Evolutionary conservation across 64 coral and sea anemone genomes (phyloP), one percentile per base, ranked within the genome.

Genomic region (Pocillopora verrucosa): DNA sequence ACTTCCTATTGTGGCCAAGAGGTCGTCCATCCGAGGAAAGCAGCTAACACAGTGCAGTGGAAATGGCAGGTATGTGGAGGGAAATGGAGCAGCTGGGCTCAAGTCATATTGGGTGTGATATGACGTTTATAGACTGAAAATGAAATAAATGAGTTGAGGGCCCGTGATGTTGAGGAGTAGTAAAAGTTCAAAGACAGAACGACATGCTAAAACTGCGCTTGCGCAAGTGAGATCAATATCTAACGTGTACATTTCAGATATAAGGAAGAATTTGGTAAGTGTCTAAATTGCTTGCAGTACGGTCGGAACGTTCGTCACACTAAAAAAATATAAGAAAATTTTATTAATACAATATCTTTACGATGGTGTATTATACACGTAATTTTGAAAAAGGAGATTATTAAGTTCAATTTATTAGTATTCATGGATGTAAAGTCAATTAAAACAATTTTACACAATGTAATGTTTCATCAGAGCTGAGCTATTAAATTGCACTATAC

Each of bases 41-140:
- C 90, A 87, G 83, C 36, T 91, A 75, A 83, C 80, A 41, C 89
- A 91, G 59, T 51, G 34, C 26, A 25, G 86, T 12, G 57, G 4
- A 11, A 56, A 77, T 61, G 82, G 36, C 24, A 87, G 20, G 74
- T 84, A 88, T 80, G 15, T 64, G 9, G 88, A 93, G 30, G 86
- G 59, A 4, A 93, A 87, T 58, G 58, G 63, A 17, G 82, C 69
- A 16, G 84, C 77, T 16, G 88, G 88, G 13, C 87, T 74, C 14
- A 93, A 89, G 19, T 97, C 95, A 7, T 93, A 97, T 35, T 97
- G 95, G 95, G 95, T 96, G 73, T 96, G 61, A 70, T n/a, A 70
- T 70, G 67, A 24, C 67, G n/a, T 70, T 70, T 30, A 30, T 70
- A 9, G 19, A 70, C 9, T 1, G n/a, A 24, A 70, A 70, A 70